Percentiles rank a stretch among this genome's conserved stretches.
These are phyloP conservation scores for Hydrocynus forskahlii DNA, from an alignment of 2,797 vertebrate species.

Conservation along the genomic window DNA sequence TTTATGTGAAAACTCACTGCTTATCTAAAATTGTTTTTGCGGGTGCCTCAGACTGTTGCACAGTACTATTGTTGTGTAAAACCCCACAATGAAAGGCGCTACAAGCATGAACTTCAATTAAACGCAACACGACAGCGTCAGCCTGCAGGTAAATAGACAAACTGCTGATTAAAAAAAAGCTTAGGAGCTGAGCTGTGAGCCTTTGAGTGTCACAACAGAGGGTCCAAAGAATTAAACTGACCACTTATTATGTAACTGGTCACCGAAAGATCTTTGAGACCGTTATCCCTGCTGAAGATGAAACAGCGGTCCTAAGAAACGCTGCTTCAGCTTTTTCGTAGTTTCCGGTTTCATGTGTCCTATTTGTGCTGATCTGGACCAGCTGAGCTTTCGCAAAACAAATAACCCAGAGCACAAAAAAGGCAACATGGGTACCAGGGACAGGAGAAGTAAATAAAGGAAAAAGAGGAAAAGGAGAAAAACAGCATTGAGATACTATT, in stretches of 20 bases:
- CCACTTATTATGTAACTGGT: not conserved
- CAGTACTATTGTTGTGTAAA: too few relatives aligned
- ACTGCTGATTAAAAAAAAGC: slow-evolving; percentile 8
- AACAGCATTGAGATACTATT: too few relatives aligned
- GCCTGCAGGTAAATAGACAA: not conserved
- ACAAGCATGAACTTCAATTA: not conserved
- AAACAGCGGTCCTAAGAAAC: not conserved
- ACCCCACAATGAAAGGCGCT: not conserved
- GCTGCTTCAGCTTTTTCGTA: slow-evolving; percentile 6
- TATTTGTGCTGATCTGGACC: not conserved
- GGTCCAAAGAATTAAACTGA: not conserved
- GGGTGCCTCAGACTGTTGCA: too few relatives aligned
- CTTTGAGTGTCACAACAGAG: not conserved
- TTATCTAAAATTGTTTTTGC: too few relatives aligned
- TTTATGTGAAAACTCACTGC: too few relatives aligned
- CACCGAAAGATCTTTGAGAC: not conserved
- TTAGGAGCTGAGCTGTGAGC: not conserved
- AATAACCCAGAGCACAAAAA: not conserved
- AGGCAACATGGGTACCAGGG: too few relatives aligned
- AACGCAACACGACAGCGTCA: not conserved
- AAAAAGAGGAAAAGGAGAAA: too few relatives aligned
- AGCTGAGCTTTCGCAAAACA: not conserved
- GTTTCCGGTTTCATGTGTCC: not conserved
- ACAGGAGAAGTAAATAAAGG: not conserved
- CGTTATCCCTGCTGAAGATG: not conserved